Evolutionary conservation across 53 echinoderm and acorn worm genomes (phyloP).

Genomic region (Hippasteria phrygiana): DNA sequence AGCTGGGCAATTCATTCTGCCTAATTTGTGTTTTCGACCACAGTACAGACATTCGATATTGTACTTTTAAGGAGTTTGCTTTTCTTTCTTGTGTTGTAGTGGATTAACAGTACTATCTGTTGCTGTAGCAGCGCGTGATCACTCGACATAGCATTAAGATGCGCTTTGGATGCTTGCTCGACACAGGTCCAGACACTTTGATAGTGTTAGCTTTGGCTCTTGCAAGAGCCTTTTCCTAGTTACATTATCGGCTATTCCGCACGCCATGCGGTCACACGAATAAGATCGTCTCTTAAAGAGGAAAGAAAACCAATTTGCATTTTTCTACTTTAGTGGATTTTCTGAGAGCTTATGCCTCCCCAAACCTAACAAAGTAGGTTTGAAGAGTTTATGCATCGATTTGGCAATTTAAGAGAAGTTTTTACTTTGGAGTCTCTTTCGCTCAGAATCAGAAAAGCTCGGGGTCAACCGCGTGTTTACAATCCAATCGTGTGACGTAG

Average conservation of each 20-base stretch:
- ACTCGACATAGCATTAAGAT: conserved; percentile 41
- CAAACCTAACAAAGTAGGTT: no score
- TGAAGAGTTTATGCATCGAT: no score
- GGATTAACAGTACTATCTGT: conserved; percentile 8
- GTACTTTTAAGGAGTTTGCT: conserved; percentile 3
- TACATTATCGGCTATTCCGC: conserved; percentile 45
- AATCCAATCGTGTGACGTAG: no score
- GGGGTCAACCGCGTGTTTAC: no score
- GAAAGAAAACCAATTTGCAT: no score
- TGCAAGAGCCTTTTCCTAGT: conserved; percentile 43
- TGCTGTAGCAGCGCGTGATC: background rate
- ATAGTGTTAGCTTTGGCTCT: conserved; percentile 45
- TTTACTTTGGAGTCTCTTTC: no score
- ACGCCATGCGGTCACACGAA: conserved; percentile 66
- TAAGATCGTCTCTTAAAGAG: conserved; percentile 55
- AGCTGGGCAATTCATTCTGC: conserved; percentile 31
- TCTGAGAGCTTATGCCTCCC: no score
- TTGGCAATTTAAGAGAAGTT: no score
- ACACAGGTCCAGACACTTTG: conserved; percentile 57
- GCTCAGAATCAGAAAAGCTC: no score
- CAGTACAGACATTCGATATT: conserved; percentile 22
- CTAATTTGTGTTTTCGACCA: conserved; percentile 21
- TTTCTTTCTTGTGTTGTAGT: conserved; percentile 14
- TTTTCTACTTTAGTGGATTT: no score
- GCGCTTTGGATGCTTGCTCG: conserved; percentile 53